Conservation (phyloP, 1,140 invertebrate genomes). For the Caligus rogercresseyi region DNA sequence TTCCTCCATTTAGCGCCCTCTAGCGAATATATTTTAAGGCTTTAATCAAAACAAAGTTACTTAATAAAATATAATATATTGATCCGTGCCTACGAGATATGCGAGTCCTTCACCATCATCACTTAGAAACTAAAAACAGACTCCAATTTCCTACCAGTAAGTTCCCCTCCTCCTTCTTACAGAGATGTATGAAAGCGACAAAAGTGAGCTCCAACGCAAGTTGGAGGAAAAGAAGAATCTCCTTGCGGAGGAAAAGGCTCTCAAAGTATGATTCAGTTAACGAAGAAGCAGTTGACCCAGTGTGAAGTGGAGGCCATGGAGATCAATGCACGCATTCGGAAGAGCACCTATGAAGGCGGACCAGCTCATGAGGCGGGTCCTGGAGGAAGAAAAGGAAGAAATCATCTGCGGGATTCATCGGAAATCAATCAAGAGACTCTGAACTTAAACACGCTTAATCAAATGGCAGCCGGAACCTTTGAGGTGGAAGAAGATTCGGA, state of each 20-base stretch:
- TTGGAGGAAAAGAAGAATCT: background rate
- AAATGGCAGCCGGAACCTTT: background rate
- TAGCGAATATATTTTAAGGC: no score
- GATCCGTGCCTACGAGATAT: no score
- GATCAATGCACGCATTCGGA: background rate
- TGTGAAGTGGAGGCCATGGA: background rate
- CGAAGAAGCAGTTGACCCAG: slow-evolving; percentile 1
- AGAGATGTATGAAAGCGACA: no score
- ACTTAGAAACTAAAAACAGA: no score
- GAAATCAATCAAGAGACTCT: background rate
- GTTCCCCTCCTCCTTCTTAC: no score
- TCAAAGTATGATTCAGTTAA: background rate
- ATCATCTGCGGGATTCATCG: background rate
- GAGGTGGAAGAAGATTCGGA: background rate
- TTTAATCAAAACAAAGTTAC: no score
- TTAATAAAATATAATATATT: no score
- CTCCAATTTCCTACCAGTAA: no score
- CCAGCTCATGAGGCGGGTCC: no score
- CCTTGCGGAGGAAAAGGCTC: background rate
- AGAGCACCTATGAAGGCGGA: background rate
- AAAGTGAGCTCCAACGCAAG: background rate
- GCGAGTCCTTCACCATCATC: no score
- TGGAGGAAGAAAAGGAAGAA: no score
- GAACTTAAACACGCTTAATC: background rate
- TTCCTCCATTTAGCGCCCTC: no score